A percentile compares a stretch with the other conserved stretches of the same genome.
Conservation (phyloP, 2,888 invertebrate genomes). For the Caenorhabditis sp. region DNA sequence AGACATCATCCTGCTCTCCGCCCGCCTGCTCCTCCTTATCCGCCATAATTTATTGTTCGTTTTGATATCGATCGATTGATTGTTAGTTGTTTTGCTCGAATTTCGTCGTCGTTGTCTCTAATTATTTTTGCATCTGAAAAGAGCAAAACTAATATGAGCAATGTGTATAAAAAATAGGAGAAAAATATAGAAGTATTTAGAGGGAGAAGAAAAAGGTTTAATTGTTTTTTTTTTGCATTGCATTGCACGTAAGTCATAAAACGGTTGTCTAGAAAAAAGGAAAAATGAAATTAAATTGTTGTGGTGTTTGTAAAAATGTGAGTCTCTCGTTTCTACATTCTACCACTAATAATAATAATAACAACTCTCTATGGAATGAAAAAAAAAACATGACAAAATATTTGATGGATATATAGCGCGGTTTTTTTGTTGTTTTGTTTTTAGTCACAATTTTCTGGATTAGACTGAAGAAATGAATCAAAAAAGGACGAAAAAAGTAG, state of each 20-base stretch:
- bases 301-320: background rate
- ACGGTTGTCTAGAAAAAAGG: background rate
- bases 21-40: conserved; percentile 78
- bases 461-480: too few relatives aligned
- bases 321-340: too few relatives aligned
- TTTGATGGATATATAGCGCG: too few relatives aligned
- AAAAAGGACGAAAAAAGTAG: too few relatives aligned
- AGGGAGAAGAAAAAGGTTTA: too few relatives aligned
- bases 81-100: conserved; percentile 12
- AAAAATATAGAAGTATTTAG: conserved; percentile 1
- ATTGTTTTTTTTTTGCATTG: too few relatives aligned
- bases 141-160: conserved; percentile 12
- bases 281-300: background rate
- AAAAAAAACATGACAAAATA: too few relatives aligned
- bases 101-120: background rate
- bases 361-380: too few relatives aligned
- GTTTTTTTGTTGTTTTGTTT: too few relatives aligned
- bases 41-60: conserved; percentile 67
- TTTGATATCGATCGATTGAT: conserved; percentile 10
- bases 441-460: too few relatives aligned
- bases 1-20: conserved; percentile 99
- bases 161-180: conserved; percentile 5
- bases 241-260: background rate
- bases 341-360: too few relatives aligned
- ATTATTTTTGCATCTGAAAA: conserved; percentile 27